phyloP scores from a whole-genome alignment of 2,113 vertebrate species.

The Larimichthys crocea region DNA sequence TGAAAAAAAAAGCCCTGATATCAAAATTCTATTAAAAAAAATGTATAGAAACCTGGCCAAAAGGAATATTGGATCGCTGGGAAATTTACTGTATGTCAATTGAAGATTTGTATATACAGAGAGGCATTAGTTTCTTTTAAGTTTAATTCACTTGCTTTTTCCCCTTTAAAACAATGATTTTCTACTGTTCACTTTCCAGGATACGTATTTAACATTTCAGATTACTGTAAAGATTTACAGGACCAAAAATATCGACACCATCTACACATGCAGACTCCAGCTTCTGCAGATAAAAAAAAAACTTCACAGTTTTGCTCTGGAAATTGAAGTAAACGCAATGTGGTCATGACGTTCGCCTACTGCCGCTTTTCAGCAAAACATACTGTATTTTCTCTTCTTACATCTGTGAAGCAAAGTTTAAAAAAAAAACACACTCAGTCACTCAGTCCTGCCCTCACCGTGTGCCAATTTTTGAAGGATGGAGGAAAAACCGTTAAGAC shows the following conservation, averaged over 20 bases:
- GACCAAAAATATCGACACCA: slow-evolving; percentile 8
- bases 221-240: slow-evolving; percentile 35
- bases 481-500: slow-evolving; percentile 62
- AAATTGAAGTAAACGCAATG: slow-evolving; percentile 18
- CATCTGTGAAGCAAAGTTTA: slow-evolving; percentile 51
- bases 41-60: slow-evolving; percentile 3
- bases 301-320: slow-evolving; percentile 34
- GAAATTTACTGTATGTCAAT: background rate
- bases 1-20: background rate
- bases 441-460: slow-evolving; percentile 47
- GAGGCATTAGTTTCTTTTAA: slow-evolving; percentile 3
- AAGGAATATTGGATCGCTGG: slow-evolving; percentile 5
- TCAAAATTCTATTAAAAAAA: slow-evolving; percentile 24
- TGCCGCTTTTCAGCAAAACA: slow-evolving; percentile 40
- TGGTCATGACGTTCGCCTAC: slow-evolving; percentile 26
- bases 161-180: slow-evolving; percentile 26
- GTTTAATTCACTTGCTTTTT: slow-evolving; percentile 17
- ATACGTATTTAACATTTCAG: slow-evolving; percentile 42
- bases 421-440: slow-evolving; percentile 28
- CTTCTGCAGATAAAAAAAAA: slow-evolving; percentile 4
- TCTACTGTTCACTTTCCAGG: slow-evolving; percentile 17
- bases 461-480: slow-evolving; percentile 71
- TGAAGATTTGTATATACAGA: slow-evolving; percentile 32
- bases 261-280: slow-evolving; percentile 12
- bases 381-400: slow-evolving; percentile 35